phyloP scores from a whole-genome alignment of 2,888 invertebrate genomes.

The Drosophila kokeensis region DNA sequence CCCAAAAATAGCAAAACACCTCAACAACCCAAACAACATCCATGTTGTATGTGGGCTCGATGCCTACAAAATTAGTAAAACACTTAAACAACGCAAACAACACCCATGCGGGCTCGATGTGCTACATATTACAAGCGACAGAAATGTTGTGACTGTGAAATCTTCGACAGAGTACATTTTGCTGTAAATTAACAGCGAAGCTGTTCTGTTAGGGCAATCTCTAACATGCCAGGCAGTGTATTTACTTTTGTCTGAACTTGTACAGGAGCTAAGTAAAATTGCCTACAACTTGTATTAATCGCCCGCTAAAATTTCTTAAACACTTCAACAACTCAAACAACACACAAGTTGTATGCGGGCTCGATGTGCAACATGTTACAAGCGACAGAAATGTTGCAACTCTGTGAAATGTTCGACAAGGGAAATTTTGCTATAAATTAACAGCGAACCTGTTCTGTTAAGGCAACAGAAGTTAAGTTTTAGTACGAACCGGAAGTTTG shows the following conservation, averaged over 20 bases:
- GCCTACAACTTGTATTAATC: background rate
- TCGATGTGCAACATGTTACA: conserved; percentile 30
- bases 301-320: too few species aligned
- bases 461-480: conserved; percentile 8
- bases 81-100: background rate
- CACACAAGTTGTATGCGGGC: background rate
- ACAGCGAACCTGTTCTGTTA: conserved; percentile 14
- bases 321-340: background rate
- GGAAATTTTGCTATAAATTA: conserved; percentile 34
- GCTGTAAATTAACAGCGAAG: conserved; percentile 25
- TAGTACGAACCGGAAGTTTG: conserved; percentile 40
- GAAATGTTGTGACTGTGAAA: background rate
- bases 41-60: too few species aligned
- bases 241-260: conserved; percentile 1
- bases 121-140: conserved; percentile 30
- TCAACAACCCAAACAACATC: too few species aligned
- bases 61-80: background rate
- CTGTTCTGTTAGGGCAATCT: conserved; percentile 8
- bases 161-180: conserved; percentile 17
- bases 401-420: background rate
- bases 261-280: background rate
- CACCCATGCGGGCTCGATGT: background rate
- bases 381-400: background rate
- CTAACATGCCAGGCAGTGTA: background rate
- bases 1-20: background rate